Evolutionary conservation across 2,113 vertebrate genomes (phyloP).

Genomic region (Oxyura jamaicensis): DNA sequence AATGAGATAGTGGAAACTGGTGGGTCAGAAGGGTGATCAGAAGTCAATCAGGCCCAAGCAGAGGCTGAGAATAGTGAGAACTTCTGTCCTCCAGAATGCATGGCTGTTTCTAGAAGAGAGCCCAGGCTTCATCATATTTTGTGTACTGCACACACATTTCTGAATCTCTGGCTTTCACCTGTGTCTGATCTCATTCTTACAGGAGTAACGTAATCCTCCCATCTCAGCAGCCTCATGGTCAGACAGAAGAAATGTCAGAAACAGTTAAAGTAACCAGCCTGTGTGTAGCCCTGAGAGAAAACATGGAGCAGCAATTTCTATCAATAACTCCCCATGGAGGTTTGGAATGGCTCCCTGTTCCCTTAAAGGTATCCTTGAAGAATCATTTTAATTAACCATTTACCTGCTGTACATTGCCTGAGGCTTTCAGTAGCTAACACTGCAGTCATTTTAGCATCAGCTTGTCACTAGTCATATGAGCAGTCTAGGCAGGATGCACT

Average conservation of each 20-base stretch:
- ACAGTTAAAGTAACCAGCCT: slow-evolving; percentile 36
- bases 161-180: slow-evolving; percentile 50
- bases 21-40: neutral
- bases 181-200: slow-evolving; percentile 47
- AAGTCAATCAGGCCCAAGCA: neutral
- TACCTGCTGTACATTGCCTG: slow-evolving; percentile 52
- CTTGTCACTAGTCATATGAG: slow-evolving; percentile 3
- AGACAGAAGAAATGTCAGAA: slow-evolving; percentile 61
- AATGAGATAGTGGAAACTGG: neutral
- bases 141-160: neutral
- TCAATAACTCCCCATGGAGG: slow-evolving; percentile 20
- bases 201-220: slow-evolving; percentile 46
- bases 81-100: neutral
- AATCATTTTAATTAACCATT: slow-evolving; percentile 64
- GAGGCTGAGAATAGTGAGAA: neutral
- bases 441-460: slow-evolving; percentile 38
- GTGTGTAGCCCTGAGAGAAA: neutral
- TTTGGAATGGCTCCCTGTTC: slow-evolving; percentile 30
- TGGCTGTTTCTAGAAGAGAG: neutral
- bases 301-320: slow-evolving; percentile 20
- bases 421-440: slow-evolving; percentile 35
- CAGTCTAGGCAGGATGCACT: neutral
- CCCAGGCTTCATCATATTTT: neutral
- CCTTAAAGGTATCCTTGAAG: slow-evolving; percentile 51
- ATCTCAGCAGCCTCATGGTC: slow-evolving; percentile 58